Evolutionary conservation across 2,113 vertebrate genomes (phyloP).

Genomic region (Agelaius tricolor): DNA sequence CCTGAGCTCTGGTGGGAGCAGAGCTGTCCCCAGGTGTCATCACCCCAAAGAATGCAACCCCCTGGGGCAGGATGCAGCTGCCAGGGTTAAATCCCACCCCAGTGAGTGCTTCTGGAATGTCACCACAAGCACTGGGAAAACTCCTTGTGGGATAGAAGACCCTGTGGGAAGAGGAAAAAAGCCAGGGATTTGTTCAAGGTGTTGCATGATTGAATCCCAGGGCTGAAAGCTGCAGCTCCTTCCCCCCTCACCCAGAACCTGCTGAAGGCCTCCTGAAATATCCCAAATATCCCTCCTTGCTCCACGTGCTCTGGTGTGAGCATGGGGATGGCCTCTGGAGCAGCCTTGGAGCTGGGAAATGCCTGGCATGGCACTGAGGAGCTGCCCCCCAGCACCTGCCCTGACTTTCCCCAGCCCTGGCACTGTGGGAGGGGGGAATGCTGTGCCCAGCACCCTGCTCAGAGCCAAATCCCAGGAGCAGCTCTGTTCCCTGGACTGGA

Average conservation of each 20-base stretch:
- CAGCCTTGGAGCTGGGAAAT: rapidly evolving
- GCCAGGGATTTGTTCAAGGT: rapidly evolving
- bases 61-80: not conserved
- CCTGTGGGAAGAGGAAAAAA: not conserved
- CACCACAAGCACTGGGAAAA: rapidly evolving
- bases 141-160: not conserved
- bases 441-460: not conserved
- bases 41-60: not conserved
- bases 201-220: rapidly evolving
- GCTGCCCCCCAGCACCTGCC: not conserved
- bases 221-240: not conserved
- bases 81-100: not conserved
- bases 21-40: rapidly evolving
- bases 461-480: not conserved
- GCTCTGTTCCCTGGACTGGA: rapidly evolving
- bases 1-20: not conserved
- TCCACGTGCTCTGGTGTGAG: rapidly evolving
- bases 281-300: rapidly evolving
- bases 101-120: not conserved
- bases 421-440: rapidly evolving
- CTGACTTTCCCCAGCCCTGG: rapidly evolving
- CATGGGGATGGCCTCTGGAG: rapidly evolving
- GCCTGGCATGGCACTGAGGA: not conserved
- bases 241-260: not conserved
- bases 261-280: not conserved